Conservation (phyloP, 2,888 invertebrate species). For the Sipha maydis region DNA sequence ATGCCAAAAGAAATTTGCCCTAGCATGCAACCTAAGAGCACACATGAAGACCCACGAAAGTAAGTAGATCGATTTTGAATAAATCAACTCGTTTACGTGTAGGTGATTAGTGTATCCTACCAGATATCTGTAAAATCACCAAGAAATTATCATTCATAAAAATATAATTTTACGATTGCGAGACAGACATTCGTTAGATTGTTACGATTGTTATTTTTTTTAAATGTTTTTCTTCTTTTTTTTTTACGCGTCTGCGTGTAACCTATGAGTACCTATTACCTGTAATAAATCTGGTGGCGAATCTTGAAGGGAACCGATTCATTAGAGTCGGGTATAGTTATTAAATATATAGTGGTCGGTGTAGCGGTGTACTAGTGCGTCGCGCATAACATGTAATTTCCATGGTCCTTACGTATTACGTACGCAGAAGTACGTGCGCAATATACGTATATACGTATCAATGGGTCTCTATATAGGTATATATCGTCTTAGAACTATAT, state of each 20-base stretch:
- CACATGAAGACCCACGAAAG: constrained; percentile 81
- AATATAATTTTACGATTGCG: not conserved
- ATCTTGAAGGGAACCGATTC: not conserved
- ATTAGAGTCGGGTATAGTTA: not conserved
- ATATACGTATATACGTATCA: not conserved
- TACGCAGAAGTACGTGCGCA: not conserved
- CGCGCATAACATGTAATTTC: not conserved
- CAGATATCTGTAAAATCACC: not conserved
- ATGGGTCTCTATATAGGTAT: not conserved
- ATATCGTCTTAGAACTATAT: not conserved
- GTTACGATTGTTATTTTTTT: not conserved
- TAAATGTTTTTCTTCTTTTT: not conserved
- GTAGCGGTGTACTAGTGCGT: not conserved
- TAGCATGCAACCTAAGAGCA: constrained; percentile 78
- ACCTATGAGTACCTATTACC: not conserved
- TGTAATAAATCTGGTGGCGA: not conserved
- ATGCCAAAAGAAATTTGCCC: constrained; percentile 78
- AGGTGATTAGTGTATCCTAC: not conserved
- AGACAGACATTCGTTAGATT: not conserved
- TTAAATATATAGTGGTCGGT: not conserved
- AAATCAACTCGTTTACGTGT: not conserved
- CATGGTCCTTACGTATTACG: not conserved
- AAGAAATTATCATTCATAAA: not conserved
- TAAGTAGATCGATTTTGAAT: constrained; percentile 67
- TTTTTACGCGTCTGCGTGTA: not conserved